Evolutionary conservation across 2,888 invertebrate genomes (phyloP).

Genomic region (Cosmia pyralina): DNA sequence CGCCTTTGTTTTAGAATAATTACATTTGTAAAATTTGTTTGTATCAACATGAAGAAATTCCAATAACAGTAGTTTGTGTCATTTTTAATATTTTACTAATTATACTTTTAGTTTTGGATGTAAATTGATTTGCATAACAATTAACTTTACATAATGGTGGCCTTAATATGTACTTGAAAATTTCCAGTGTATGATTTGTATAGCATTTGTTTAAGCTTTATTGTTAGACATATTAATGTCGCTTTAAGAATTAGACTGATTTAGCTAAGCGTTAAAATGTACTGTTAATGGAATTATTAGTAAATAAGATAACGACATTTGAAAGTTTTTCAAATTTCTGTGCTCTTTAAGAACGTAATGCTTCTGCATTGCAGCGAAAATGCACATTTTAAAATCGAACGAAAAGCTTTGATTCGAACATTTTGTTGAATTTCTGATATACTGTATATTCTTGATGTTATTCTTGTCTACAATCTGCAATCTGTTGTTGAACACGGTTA

Average conservation of each 20-base stretch:
- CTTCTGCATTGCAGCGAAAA: constrained; percentile 35
- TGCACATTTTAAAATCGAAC: constrained; percentile 56
- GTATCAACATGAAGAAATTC: constrained; percentile 52
- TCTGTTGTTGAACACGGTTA: constrained; percentile 50
- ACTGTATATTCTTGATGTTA: constrained; percentile 52
- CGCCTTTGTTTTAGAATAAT: constrained; percentile 60
- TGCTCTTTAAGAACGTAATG: constrained; percentile 50
- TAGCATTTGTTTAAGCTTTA: constrained; percentile 88
- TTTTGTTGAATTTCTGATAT: constrained; percentile 57
- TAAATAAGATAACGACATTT: constrained; percentile 80
- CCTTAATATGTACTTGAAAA: constrained; percentile 82
- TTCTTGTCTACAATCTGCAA: constrained; percentile 43
- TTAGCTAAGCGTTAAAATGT: constrained; percentile 89
- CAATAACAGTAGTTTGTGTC: constrained; percentile 63
- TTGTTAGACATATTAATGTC: constrained; percentile 87
- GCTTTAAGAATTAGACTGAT: constrained; percentile 91
- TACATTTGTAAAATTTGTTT: constrained; percentile 54
- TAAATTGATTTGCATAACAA: constrained; percentile 70
- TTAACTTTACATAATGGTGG: constrained; percentile 77
- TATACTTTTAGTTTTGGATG: constrained; percentile 67
- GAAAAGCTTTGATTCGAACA: constrained; percentile 54
- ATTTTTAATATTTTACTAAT: constrained; percentile 62
- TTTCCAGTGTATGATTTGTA: constrained; percentile 86
- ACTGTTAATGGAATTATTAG: constrained; percentile 87
- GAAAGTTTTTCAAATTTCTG: constrained; percentile 62